Evolutionary conservation across 2,797 vertebrate genomes (phyloP), one percentile per base, ranked within the genome.

Genomic region (Oryzias dopingdopingensis): DNA sequence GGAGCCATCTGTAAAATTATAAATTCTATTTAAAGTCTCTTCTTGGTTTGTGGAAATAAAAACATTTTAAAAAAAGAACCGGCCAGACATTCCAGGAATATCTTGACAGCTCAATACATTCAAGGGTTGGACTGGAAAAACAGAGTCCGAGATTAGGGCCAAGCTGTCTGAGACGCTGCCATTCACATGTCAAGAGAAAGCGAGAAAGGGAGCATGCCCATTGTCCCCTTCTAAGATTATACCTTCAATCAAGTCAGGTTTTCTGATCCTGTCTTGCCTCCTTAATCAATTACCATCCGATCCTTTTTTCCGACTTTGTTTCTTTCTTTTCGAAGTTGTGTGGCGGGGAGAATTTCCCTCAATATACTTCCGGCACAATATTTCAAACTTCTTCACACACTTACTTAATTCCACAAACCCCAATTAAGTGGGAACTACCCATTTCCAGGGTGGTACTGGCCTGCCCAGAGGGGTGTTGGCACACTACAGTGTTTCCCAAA

Each of bases 81-180:
- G 90, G 88, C 86, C 92, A 93, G 92, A 94, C 93, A 95, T 95
- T 94, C 85, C 74, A 91, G 87, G 89, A 93, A 96, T 96, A 95
- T 92, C 86, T 91, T 94, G 91, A 94, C 91, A 95, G 88, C 87
- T 92, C 86, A 62, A 92, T 91, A 92, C 88, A 91, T 91, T 91
- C 89, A 95, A 94, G 91, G 91, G 91, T 77, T 90, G 91, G 91
- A 92, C 91, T 95, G 93, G 92, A 95, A 95, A 95, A 93, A 94
- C 91, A 93, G 87, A 90, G 83, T 85, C 75, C 77, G 79, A 90
- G 90, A 89, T 90, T 92, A 89, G 87, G 92, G 93, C 92, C 92
- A 94, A 94, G 88, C 88, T 87, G 93, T 93, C 92, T 93, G 90
- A 95, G 87, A 91, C 87, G 84, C 29, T 84, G 84, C 90, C 89